A percentile compares a stretch with the other conserved stretches of the same genome.
These are phyloP conservation scores for Acrocyrtus sp. DNA, from an alignment of 2,888 invertebrate genomes.

Conservation along the genomic window DNA sequence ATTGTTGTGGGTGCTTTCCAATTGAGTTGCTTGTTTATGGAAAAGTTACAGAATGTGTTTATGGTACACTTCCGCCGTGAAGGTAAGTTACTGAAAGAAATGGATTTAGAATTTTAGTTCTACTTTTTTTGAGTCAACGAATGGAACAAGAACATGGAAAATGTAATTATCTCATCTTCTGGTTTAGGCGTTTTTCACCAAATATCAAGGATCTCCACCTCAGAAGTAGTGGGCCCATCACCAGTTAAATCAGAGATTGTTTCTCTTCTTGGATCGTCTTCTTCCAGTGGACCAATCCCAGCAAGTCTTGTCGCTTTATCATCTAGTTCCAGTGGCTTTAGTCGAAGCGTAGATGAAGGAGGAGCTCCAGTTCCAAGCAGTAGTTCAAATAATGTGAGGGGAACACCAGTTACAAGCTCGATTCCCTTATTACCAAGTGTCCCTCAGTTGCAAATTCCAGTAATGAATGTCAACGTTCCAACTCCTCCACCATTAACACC, in stretches of 20 bases:
- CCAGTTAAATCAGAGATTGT: slow-evolving; percentile 62
- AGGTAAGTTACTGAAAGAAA: slow-evolving; percentile 69
- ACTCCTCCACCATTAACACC: slow-evolving; percentile 48
- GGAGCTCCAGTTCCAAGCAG: slow-evolving; percentile 24
- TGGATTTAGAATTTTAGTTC: background rate
- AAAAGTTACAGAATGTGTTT: slow-evolving; percentile 94
- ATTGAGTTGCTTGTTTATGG: slow-evolving; percentile 96
- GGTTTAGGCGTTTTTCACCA: slow-evolving; percentile 62
- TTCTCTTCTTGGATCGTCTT: slow-evolving; percentile 52
- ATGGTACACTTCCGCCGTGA: slow-evolving; percentile 95
- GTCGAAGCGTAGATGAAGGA: slow-evolving; percentile 34
- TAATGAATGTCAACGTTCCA: slow-evolving; percentile 53
- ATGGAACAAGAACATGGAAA: background rate
- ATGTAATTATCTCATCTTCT: background rate
- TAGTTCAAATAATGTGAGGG: slow-evolving; percentile 26
- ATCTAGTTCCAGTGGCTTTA: slow-evolving; percentile 20
- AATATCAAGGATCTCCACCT: slow-evolving; percentile 61
- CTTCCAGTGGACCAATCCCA: slow-evolving; percentile 31
- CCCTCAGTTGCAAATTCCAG: slow-evolving; percentile 50
- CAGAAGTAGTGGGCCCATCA: slow-evolving; percentile 62
- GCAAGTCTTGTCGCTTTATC: slow-evolving; percentile 30
- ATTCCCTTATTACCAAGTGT: slow-evolving; percentile 48
- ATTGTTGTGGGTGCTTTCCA: slow-evolving; percentile 97
- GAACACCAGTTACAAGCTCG: slow-evolving; percentile 20
- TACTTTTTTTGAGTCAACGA: background rate